Base-by-base conservation (phyloP, 2,888 invertebrate genomes). In the Heliconius hortense region DNA sequence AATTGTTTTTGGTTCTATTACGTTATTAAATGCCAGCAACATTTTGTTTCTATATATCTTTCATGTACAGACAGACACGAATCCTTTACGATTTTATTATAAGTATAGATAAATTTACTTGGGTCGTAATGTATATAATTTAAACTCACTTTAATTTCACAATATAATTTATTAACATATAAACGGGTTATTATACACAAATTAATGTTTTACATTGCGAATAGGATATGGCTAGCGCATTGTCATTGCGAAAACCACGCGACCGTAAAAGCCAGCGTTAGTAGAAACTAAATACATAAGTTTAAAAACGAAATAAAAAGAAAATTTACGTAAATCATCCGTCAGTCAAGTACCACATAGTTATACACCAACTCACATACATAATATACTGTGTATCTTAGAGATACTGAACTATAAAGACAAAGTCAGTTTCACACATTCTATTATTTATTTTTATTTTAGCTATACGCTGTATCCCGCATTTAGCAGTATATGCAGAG, bases 161-260 rank as follows among this genome's bases (percentile, higher is more conserved):
- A 88, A 85, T 88, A 89, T 88, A 89, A 88, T 89, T 89, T 86
- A 88, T 83, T 88, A 88, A 87, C 85, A 88, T 89, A 84, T 83
- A 86, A 87, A 86, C 28, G 81, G 85, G 81, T 84, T 85, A 87
- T 87, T 86, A 88, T 88, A 87, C 88, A 88, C 88, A 89, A 82
- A 77, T 86, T 79, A 85, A 86, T 82, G 84, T 82, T 82, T 82
- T 83, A 84, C 84, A 86, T 85, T 82, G 82, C 82, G 84, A 84
- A 82, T 84, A 84, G 78, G 81, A 82, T 85, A 86, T 84, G 85
- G 85, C 84, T 81, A 79, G 80, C 73, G 76, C 78, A 73, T 77
- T 75, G 76, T 76, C 77, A 70, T 35, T 72, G 71, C 77, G 35
- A 67, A 70, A 73, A 78, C 74, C 73, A 79, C 79, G 78, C 79